Evolutionary conservation across 2,113 vertebrate genomes (phyloP), one percentile per base, ranked within the genome.

Genomic region (Plotosus lineatus): DNA sequence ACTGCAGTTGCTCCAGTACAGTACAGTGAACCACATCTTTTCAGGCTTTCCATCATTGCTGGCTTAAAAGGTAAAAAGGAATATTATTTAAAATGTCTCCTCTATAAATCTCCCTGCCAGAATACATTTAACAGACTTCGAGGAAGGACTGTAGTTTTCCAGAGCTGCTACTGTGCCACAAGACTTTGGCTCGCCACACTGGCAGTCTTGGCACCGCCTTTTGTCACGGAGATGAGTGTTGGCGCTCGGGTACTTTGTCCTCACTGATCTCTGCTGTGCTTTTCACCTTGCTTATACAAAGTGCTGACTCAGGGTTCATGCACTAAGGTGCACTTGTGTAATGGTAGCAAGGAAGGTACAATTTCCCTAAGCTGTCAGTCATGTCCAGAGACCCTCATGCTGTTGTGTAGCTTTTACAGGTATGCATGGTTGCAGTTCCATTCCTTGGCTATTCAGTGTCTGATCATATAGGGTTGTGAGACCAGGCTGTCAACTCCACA

Each of bases 121-220:
- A 61, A 72, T 58, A 42, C 8, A 68, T 89, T 6, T 6, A 65
- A 63, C 1, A 82, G 82, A 31, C 69, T 75, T 77, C 50, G 48
- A 48, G 31, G 53, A 65, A 56, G 46, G 63, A 40, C 0, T 28
- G 44, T n/a, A 60, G 61, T 79, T 77, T 69, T 55, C 68, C 71
- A 50, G 26, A 38, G 48, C 80, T 77, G 53, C 66, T 28, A 51
- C 61, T 48, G 56, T 77, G 75, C 74, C 75, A 63, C 79, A 58
- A 75, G 74, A 28, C 78, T 80, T 82, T 78, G 77, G 61, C 56
- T 77, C 85, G 79, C 81, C 82, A 65, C 74, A 79, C 36, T 88
- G 77, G 79, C 85, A 82, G 79, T 65, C 61, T 75, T 89, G 87
- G 84, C 86, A 79, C 72, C 75, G 63, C 56, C 68, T 84, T 85